Evolutionary conservation across 2,888 invertebrate species (phyloP), one percentile per base, ranked within the genome.

Genomic region (Autographa gamma): DNA sequence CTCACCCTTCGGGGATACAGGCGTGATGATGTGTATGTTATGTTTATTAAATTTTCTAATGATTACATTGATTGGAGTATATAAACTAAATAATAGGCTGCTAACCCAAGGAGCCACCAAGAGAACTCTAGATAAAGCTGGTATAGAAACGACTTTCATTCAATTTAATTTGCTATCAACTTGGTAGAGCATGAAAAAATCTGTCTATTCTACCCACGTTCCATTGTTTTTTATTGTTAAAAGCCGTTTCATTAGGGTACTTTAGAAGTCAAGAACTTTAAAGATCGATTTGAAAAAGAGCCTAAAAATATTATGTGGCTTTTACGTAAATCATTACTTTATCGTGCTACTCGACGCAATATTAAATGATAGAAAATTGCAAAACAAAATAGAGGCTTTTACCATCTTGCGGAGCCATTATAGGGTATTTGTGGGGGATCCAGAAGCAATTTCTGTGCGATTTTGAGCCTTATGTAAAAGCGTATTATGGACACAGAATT

Each of bases 291-390:
- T n/a, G n/a, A 25, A 25, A 25, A 25, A 25, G 3, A 25, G 3
- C 3, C 25, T 25, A 25, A 25, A 25, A 25, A 25, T 25, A 25
- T 2, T 25, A 25, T 52, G 32, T 56, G 38, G 61, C 54, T 32
- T 31, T 64, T 63, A n/a, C 31, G 52, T 66, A 73, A 76, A 73
- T 69, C 69, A 66, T 73, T 58, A 69, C 67, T 41, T 38, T 63
- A 65, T 63, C 14, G 18, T 25, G 38, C 11, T 59, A 19, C 52
- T 7, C 60, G 41, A 19, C 31, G 19, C 60, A 65, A 69, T 63
- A 62, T 66, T 72, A 60, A 69, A 61, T 59, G 72, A 79, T 64
- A 63, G 43, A 76, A 65, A 48, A 67, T 73, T 79, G 56, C 52
- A 61, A 58, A 69, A 63, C 60, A 63, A 62, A 79, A 67, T 69